Percentiles rank a stretch among this genome's conserved stretches.
Conservation (phyloP, 2,888 invertebrate genomes). For the Trissonchulus latispiculum region DNA sequence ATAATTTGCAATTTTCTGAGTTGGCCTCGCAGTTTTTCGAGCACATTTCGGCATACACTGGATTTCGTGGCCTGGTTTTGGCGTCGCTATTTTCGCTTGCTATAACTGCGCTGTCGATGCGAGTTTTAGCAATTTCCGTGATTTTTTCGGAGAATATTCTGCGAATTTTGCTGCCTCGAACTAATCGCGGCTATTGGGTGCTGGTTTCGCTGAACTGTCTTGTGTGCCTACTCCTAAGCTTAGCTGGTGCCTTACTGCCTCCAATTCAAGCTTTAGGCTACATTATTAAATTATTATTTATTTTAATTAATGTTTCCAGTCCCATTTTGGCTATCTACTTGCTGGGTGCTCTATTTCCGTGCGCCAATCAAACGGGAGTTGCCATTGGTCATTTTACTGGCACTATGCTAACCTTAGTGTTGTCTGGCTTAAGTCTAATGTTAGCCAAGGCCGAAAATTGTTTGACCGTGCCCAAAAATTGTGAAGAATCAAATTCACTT, state of each 20-base stretch:
- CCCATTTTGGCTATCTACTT: background rate
- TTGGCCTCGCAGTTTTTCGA: too few species aligned
- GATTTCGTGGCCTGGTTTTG: too few species aligned
- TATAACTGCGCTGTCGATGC: background rate
- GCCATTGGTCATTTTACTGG: background rate
- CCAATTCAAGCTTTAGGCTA: background rate
- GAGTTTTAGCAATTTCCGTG: too few species aligned
- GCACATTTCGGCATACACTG: too few species aligned
- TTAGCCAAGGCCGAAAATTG: too few species aligned
- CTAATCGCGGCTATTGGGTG: too few species aligned
- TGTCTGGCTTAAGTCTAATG: too few species aligned
- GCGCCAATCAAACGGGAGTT: background rate
- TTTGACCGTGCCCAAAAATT: too few species aligned
- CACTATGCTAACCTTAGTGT: too few species aligned
- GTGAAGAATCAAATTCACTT: too few species aligned
- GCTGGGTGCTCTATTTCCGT: background rate
- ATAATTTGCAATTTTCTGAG: too few species aligned
- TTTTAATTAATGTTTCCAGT: background rate
- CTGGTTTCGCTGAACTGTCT: background rate
- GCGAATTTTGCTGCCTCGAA: background rate
- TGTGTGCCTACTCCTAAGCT: background rate
- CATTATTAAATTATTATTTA: background rate
- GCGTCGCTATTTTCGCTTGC: background rate
- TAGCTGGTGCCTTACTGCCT: too few species aligned
- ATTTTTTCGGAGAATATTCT: background rate